Percentiles rank a stretch among this genome's conserved stretches.
phyloP scores from a whole-genome alignment of 1,140 invertebrate genomes.

The honey bee (Apis mellifera) region Amel_HAv3.1 CM009932.2:13671001-13671500 shows the following conservation, averaged over 20 bases:
- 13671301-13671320: neutral
- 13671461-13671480: conserved; percentile 59
- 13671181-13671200: neutral
- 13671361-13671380: conserved; percentile 62
- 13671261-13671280: neutral
- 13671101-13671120: too few species aligned
- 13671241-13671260: neutral
- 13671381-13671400: conserved; percentile 62
- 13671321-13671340: neutral
- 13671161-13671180: neutral
- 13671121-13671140: neutral
- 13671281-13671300: neutral
- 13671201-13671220: neutral
- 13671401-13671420: conserved; percentile 54
- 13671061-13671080: too few species aligned
- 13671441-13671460: conserved; percentile 57
- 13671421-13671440: conserved; percentile 42
- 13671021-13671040: too few species aligned
- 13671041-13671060: too few species aligned
- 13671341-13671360: conserved; percentile 2
- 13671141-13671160: neutral
- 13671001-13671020: too few species aligned
- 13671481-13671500: conserved; percentile 63
- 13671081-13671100: too few species aligned
- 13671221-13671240: neutral